phyloP scores from a whole-genome alignment of 2,888 invertebrate species.

The Orthonychiurus folsomi region DNA sequence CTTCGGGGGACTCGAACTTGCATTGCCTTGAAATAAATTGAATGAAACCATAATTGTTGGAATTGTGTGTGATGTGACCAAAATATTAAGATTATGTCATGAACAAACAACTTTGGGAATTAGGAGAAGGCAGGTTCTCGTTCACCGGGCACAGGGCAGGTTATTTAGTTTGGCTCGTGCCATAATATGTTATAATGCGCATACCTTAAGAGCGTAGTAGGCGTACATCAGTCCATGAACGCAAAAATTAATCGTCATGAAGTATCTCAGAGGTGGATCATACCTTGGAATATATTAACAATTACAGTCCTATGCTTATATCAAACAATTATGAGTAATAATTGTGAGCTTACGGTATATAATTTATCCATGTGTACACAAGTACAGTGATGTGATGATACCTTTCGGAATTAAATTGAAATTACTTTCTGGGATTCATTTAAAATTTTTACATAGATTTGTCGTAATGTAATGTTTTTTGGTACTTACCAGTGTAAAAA shows the following conservation, averaged over 20 bases:
- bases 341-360: too few relatives aligned
- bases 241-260: slow-evolving; percentile 38
- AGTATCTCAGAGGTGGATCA: slow-evolving; percentile 35
- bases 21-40: slow-evolving; percentile 25
- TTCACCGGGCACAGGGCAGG: neutral
- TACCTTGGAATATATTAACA: too few relatives aligned
- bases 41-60: neutral
- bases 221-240: slow-evolving; percentile 38
- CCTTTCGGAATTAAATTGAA: slow-evolving; percentile 32
- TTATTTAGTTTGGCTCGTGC: neutral
- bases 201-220: slow-evolving; percentile 36
- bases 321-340: too few relatives aligned
- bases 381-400: slow-evolving; percentile 49
- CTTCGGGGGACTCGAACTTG: slow-evolving; percentile 32
- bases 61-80: neutral
- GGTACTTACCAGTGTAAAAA: slow-evolving; percentile 45
- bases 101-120: neutral
- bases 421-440: neutral
- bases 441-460: neutral
- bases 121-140: too few relatives aligned
- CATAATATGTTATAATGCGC: too few relatives aligned
- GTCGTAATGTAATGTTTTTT: neutral
- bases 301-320: too few relatives aligned
- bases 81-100: neutral
- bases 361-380: slow-evolving; percentile 46